Base-by-base conservation (phyloP, 2,888 invertebrate genomes). In the Hetaerina titia region DNA sequence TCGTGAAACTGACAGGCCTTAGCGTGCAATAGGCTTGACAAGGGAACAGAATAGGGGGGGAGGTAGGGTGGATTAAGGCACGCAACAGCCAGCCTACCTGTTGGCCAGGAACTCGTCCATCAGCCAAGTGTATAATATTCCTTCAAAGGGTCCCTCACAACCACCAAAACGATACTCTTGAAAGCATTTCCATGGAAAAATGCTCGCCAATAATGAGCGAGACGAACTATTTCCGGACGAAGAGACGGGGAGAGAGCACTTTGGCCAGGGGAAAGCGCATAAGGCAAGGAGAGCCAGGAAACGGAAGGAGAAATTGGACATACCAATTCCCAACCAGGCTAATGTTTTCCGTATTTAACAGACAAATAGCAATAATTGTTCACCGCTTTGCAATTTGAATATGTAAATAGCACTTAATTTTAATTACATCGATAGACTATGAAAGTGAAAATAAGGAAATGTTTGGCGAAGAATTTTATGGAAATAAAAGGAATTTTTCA, bases 1-100 rank as follows among this genome's bases (percentile, higher is more conserved):
- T 31, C 31, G 5, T 25, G 81, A 13, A 81, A 0, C 31, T 11
- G 15, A 1, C 81, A 31, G 81, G 31, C 81, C 25, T 81, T 81
- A 31, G 81, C 81, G 81, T 81, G 81, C 31, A 25, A 13, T 81
- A 9, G 81, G 11, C 31, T 81, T 25, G 11, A 25, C 81, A 31
- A n/a, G 2, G n/a, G 0, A 81, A 15, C 74, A 31, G n/a, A 15
- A 81, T 81, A 22, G 25, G 74, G 31, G 31, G 4, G 13, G 22
- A 31, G 25, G 6, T 2, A 22, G 81, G 15, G 31, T 15, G 25
- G 13, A 22, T 25, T 81, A 60, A 17, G 60, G 31, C 81, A 81
- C 81, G 81, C 81, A 81, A 81, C 81, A 81, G 81, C 31, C 81
- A 31, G 13, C 81, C 81, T 81, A 81, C 81, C 81, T 81, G 81